Conservation (phyloP, 2,113 vertebrate species). For the Callorhinus ursinus region DNA sequence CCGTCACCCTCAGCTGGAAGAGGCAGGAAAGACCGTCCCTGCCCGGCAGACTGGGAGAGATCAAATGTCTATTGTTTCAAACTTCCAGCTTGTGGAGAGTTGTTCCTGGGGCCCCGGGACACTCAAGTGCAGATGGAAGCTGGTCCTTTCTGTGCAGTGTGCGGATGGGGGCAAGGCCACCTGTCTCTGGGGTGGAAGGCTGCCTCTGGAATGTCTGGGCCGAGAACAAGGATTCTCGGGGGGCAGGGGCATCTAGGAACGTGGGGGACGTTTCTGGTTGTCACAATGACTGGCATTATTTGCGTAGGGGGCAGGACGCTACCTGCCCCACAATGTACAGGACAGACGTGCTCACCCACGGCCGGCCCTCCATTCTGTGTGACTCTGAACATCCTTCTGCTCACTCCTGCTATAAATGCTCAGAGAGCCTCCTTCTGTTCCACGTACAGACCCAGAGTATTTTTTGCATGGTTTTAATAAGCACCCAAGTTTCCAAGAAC, state of each 20-base stretch:
- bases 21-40: neutral
- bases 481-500: neutral
- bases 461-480: neutral
- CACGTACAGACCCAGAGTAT: no score
- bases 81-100: fast-evolving
- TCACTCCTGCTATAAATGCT: neutral
- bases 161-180: fast-evolving
- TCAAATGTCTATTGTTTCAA: neutral
- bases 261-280: neutral
- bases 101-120: neutral
- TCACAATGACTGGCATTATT: fast-evolving
- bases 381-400: fast-evolving
- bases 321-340: fast-evolving
- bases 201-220: neutral
- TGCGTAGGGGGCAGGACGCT: neutral
- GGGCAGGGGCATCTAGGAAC: neutral
- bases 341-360: no score
- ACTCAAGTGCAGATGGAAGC: fast-evolving
- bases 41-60: neutral
- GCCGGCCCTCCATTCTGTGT: neutral
- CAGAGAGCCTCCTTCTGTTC: fast-evolving
- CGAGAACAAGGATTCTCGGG: fast-evolving
- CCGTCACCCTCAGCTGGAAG: no score
- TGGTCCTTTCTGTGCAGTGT: fast-evolving
- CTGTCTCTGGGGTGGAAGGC: no score